Percentiles rank a stretch among this genome's conserved stretches.
Evolutionary conservation across 2,797 vertebrate genomes (phyloP).

Genomic region (Momotus momota): DNA sequence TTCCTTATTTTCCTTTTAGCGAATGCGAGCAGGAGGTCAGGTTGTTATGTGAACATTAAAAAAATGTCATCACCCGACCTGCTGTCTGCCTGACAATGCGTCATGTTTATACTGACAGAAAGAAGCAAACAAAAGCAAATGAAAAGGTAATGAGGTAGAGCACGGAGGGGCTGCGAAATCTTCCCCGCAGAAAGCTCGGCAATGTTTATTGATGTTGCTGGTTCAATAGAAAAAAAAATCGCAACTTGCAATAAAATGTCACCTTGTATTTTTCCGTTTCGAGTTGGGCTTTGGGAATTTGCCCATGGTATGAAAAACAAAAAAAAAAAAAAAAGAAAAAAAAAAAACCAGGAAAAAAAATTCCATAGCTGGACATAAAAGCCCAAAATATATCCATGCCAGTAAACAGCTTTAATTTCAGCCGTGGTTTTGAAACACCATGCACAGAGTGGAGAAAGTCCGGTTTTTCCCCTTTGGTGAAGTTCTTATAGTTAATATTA

Average conservation of each 20-base stretch:
- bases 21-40: conserved; percentile 31
- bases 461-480: not conserved
- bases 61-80: conserved; percentile 23
- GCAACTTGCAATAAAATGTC: not conserved
- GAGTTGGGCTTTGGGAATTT: not conserved
- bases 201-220: conserved; percentile 19
- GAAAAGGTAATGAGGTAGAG: conserved; percentile 50
- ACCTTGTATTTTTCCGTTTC: not conserved
- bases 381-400: fast-evolving
- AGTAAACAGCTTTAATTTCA: not conserved
- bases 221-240: conserved; percentile 1
- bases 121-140: conserved; percentile 32
- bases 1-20: conserved; percentile 31
- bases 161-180: not conserved
- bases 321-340: not conserved
- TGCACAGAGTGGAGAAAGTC: fast-evolving
- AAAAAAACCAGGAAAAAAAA: not conserved
- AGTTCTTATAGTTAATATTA: not conserved
- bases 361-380: not conserved
- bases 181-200: conserved; percentile 6
- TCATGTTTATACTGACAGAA: conserved; percentile 30
- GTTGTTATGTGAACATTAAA: conserved; percentile 45
- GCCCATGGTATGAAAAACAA: not conserved
- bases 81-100: not conserved
- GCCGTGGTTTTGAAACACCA: not conserved